Evolutionary conservation across 2,113 vertebrate genomes (phyloP), one percentile per base, ranked within the genome.

Genomic region (Lophotis ruficrista): DNA sequence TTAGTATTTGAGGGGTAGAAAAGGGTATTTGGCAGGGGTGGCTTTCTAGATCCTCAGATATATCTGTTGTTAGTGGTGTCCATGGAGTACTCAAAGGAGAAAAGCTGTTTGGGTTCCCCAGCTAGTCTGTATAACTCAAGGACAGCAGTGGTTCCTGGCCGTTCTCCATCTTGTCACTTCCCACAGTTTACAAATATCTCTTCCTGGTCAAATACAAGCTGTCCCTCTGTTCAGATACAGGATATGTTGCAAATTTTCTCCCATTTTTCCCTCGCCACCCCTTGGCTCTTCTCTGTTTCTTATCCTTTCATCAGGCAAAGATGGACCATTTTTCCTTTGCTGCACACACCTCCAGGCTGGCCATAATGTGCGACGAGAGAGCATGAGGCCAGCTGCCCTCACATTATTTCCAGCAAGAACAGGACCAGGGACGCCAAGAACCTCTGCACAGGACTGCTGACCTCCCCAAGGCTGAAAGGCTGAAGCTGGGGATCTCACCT

Each of bases 301-400:
- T 85, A 16, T 27, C 75, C 58, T 30, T 14, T 62, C 11, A 24
- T 43, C 24, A 47, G 41, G 47, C 37, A n/a, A 58, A 62, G 47
- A 33, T 33, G 23, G 18, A 27, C 19, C 17, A 50, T 43, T 91
- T 87, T 37, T 68, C 35, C 33, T 64, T 28, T 54, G 28, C 27
- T 61, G 45, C 50, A 72, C 20, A 24, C 31, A 21, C 18, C 31
- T 77, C 31, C 38, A 41, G 51, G 14, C 2, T 8, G 7, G 43
- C 53, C 4, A 1, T 10, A 69, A 30, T 13, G 2, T 12, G 25
- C 5, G 2, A 30, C 0, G 3, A 35, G 25, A 37, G 27, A 77
- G 27, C 11, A 45, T 12, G n/a, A 61, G 50, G 17, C 28, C 25
- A 57, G 41, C 43, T 70, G 12, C 38, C 23, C 16, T 58, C 14